A percentile compares a stretch with the other conserved stretches of the same genome.
Evolutionary conservation across 1,140 invertebrate genomes (phyloP).

Genomic region (Drosophila murphyi): DNA sequence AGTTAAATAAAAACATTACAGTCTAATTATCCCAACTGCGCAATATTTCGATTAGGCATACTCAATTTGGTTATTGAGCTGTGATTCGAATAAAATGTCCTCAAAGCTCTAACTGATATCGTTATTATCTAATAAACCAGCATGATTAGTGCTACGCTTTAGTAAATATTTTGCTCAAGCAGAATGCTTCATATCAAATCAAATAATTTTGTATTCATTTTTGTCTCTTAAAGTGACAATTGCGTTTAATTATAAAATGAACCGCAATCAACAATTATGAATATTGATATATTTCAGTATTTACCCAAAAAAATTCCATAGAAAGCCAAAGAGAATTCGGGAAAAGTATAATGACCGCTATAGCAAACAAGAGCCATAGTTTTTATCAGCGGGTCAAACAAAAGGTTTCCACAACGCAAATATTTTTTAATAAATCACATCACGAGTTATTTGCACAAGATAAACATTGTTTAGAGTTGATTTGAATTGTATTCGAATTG

Average conservation of each 20-base stretch:
- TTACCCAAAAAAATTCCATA: constrained; percentile 50
- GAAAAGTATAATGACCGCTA: constrained; percentile 66
- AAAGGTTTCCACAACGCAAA: constrained; percentile 50
- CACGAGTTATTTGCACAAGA: constrained; percentile 11
- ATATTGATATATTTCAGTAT: constrained; percentile 1
- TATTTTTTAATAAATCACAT: constrained; percentile 63
- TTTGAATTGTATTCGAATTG: constrained; percentile 10
- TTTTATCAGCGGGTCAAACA: constrained; percentile 67
- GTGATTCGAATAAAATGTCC: too few species aligned
- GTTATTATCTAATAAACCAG: too few species aligned
- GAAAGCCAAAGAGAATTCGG: constrained; percentile 1
- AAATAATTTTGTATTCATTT: background rate
- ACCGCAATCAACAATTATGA: background rate
- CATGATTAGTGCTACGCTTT: too few species aligned
- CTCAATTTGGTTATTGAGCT: too few species aligned
- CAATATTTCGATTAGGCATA: too few species aligned
- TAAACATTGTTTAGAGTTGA: constrained; percentile 7
- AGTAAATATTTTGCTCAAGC: too few species aligned
- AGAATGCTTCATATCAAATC: too few species aligned
- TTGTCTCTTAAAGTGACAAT: background rate
- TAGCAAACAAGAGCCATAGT: constrained; percentile 41
- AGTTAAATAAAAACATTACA: background rate
- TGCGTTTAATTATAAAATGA: background rate
- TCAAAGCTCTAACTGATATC: too few species aligned
- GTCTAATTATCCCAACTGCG: too few species aligned